phyloP scores from a whole-genome alignment of 1,140 invertebrate species.

The Mesaphorura yosii region DNA sequence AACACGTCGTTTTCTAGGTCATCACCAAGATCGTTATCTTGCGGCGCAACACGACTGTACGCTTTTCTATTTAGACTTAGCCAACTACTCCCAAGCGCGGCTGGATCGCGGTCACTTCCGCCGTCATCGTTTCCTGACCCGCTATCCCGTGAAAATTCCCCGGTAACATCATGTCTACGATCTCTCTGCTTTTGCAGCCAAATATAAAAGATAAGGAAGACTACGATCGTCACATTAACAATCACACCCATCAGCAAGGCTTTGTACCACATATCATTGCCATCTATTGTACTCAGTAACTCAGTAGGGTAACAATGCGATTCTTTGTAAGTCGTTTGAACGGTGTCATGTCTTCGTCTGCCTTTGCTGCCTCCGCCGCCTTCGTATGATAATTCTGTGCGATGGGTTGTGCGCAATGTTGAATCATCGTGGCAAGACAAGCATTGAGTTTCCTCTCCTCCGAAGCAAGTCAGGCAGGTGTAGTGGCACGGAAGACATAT shows the following conservation, averaged over 20 bases:
- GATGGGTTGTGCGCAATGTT: conserved; percentile 26
- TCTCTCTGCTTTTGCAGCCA: conserved; percentile 6
- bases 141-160: too few species aligned
- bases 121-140: too few species aligned
- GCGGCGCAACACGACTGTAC: conserved; percentile 18
- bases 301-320: conserved; percentile 25
- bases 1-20: not conserved
- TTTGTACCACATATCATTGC: conserved; percentile 17
- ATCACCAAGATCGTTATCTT: conserved; percentile 13
- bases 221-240: conserved; percentile 11
- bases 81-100: not conserved
- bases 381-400: conserved; percentile 9
- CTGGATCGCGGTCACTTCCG: too few species aligned
- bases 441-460: conserved; percentile 47
- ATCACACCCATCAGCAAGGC: conserved; percentile 12
- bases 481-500: conserved; percentile 46
- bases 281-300: conserved; percentile 15
- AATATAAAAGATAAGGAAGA: conserved; percentile 13
- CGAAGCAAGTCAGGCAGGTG: conserved; percentile 44
- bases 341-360: too few species aligned
- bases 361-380: too few species aligned
- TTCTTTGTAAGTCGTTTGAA: too few species aligned
- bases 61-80: not conserved
- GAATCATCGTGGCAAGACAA: conserved; percentile 43
- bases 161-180: too few species aligned